Base-by-base conservation (phyloP, 2,797 vertebrate species). In the Manis pentadactyla region DNA sequence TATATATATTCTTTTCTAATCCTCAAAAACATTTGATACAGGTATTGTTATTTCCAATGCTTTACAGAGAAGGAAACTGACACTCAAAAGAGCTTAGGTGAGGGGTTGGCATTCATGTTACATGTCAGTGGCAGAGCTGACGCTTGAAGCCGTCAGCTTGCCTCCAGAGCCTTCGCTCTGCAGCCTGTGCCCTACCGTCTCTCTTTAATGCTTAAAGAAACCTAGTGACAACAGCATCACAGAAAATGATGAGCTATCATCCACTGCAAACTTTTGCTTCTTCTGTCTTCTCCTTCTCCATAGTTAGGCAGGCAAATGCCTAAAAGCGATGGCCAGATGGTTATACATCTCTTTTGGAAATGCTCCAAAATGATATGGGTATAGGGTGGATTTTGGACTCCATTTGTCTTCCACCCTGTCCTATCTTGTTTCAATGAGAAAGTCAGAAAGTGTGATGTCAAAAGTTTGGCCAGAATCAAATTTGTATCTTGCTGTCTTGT, bases 131-230 rank as follows among this genome's bases (percentile, higher is more conserved):
- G 34, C 53, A 77, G 55, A 84, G 49, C 37, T 71, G 31, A 25
- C n/a, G 86, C 49, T 57, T 87, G 77, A 84, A 68, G 13, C n/a
- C 4, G 11, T 42, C 23, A 42, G 12, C 53, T 61, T 88, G 37
- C 63, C 13, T 83, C 37, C 63, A 77, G 49, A 90, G 63, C 42
- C 51, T 90, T 93, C 59, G 4, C 29, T 75, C 15, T 68, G 37
- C n/a, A 83, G 49, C 19, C 31, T 83, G 61, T 87, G 68, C 46
- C 37, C 83, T 57, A 87, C 7, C 69, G 25, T 57, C 75, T 75
- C 0, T 63, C 68, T 81, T 83, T n/a, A 55, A 89, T 92, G 42
- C 59, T 74, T 8, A 85, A 94, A 94, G 61, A 94, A 92, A 86
- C 9, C 18, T 61, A 66, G 27, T 73, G 73, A n/a, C 11, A 11